Evolutionary conservation across 1,140 invertebrate species (phyloP), one percentile per base, ranked within the genome.

Genomic region (Drosophila grimshawi): DNA sequence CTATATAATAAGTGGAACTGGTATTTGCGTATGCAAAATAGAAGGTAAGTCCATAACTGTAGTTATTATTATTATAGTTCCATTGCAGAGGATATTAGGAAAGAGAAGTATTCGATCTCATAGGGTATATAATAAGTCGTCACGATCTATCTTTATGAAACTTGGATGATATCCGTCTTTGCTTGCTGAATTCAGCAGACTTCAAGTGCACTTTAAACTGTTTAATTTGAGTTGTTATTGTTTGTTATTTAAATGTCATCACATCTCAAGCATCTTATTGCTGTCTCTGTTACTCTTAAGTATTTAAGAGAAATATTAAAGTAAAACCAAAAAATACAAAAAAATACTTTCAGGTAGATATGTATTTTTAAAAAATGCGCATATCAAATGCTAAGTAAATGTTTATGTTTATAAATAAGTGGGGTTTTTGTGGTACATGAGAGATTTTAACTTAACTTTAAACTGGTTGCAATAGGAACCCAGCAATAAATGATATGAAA

Each of bases 381-480:
- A 79, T 79, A 79, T 52, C 61, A 78, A 72, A 83, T 83, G 76
- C 80, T 63, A 53, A 55, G 63, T 73, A 71, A 78, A 85, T 85
- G 81, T 74, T 68, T 74, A 62, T 74, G 65, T 76, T 76, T 81
- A 86, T 86, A 86, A 86, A 86, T 86, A 86, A 69, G 74, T 86
- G 78, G 33, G 74, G 73, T 67, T 59, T 43, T 27, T 37, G 7
- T 45, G 74, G 67, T 61, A 78, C 43, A 75, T 85, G 74, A 77
- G 60, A 51, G 45, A 5, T 49, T 66, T 74, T 60, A 48, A 78
- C 81, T 76, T 81, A 65, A 67, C 46, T 63, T 55, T 75, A n/a
- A n/a, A 67, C 37, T 41, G 49, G 57, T 69, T 53, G 49, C 55
- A 71, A 71, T 72, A 72, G 74, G 63, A 67, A 68, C 65, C 68